Evolutionary conservation across 2,113 vertebrate species (phyloP), one percentile per base, ranked within the genome.

Genomic region (Oophaga pumilio): DNA sequence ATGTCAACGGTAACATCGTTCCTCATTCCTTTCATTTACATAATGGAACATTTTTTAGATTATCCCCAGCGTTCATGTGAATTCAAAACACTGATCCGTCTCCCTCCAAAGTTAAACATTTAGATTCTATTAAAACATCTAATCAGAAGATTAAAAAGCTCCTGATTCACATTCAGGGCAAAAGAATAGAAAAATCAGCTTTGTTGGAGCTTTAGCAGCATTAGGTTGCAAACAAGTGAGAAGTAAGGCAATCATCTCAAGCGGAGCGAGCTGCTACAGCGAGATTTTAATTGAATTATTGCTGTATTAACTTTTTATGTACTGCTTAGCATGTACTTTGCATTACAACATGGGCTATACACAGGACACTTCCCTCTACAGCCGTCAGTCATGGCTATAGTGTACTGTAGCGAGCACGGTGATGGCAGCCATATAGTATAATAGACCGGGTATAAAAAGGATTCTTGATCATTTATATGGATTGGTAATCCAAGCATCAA

Each of bases 71-170:
- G 11, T 90, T 89, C 90, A 89, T 85, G 18, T 13, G 87, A 92
- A 92, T 92, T 91, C 91, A 94, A 74, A 92, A 92, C 56, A 91
- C 89, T 91, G 92, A 92, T 90, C 90, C 52, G 74, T 91, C 84
- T 84, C 91, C 91, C 92, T 89, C 89, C 92, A 92, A 92, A 91
- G 91, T 90, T 89, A 92, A 93, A 94, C 92, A 90, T 90, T 91
- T 91, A 89, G 93, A 92, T 94, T 92, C 93, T 92, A 92, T 91
- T 93, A 93, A 92, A 92, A 92, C 89, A 90, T 89, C 93, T 90
- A 93, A 93, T 91, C 93, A 91, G 93, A 91, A 93, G 92, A 94
- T 94, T 94, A 94, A 95, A 91, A 92, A 90, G 88, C 92, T 82
- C 86, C 69, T 92, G 79, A 87, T 94, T 93, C 92, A 91, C 87